Evolutionary conservation across 2,797 vertebrate genomes (phyloP).

Genomic region (Lutjanus argentimaculatus): DNA sequence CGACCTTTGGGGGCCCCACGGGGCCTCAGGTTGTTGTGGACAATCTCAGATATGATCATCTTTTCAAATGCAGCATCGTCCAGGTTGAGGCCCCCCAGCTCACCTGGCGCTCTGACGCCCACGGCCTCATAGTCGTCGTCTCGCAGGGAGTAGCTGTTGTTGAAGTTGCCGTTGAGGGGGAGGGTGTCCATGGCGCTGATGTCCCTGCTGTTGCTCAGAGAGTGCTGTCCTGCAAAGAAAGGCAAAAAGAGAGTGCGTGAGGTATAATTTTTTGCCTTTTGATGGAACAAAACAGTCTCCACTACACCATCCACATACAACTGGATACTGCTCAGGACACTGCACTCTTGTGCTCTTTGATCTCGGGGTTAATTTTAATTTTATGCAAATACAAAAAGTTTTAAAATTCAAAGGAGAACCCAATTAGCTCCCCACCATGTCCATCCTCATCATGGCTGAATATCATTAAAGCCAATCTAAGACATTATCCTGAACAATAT

Average conservation of each 20-base stretch:
- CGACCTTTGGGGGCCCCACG: slow-evolving; percentile 83
- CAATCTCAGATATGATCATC: slow-evolving; percentile 99
- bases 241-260: slow-evolving; percentile 60
- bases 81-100: slow-evolving; percentile 93
- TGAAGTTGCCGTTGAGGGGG: slow-evolving; percentile 99
- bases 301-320: slow-evolving; percentile 73
- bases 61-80: slow-evolving; percentile 97
- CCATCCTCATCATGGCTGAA: slow-evolving; percentile 55
- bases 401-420: slow-evolving; percentile 59
- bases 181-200: slow-evolving; percentile 99
- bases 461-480: slow-evolving; percentile 63
- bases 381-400: slow-evolving; percentile 47
- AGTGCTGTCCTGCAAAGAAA: slow-evolving; percentile 96
- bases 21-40: slow-evolving; percentile 97
- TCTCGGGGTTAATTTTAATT: slow-evolving; percentile 66
- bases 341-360: slow-evolving; percentile 66
- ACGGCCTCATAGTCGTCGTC: slow-evolving; percentile 93
- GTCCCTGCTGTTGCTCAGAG: slow-evolving; percentile 98
- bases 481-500: slow-evolving; percentile 97
- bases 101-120: slow-evolving; percentile 88
- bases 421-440: slow-evolving; percentile 63
- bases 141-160: slow-evolving; percentile 98
- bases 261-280: slow-evolving; percentile 22
- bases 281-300: slow-evolving; percentile 27
- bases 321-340: slow-evolving; percentile 97